These are phyloP conservation scores for Meandrusa payeni DNA, from an alignment of 2,888 invertebrate species.

Conservation along the genomic window DNA sequence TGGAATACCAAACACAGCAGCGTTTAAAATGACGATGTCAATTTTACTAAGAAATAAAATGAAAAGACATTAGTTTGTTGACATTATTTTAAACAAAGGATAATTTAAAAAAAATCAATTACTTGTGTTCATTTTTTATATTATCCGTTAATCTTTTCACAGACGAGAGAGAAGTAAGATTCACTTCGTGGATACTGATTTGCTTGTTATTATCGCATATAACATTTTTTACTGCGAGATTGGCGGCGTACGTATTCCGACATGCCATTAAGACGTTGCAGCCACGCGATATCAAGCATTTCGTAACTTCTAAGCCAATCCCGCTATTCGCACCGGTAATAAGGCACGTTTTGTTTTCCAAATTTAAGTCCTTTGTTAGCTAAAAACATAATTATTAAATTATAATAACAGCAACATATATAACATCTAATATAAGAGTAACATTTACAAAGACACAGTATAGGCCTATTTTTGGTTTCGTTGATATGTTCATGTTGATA, in stretches of 20 bases:
- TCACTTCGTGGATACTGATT: conserved; percentile 51
- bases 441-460: too few relatives aligned
- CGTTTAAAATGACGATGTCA: conserved; percentile 89
- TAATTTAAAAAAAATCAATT: too few relatives aligned
- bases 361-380: conserved; percentile 89
- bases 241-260: conserved; percentile 84
- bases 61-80: too few relatives aligned
- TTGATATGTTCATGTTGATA: too few relatives aligned
- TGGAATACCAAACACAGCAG: conserved; percentile 89
- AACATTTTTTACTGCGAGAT: conserved; percentile 45
- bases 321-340: conserved; percentile 97
- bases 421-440: too few relatives aligned
- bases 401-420: too few relatives aligned
- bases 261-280: conserved; percentile 94
- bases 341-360: conserved; percentile 89
- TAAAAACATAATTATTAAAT: conserved; percentile 46
- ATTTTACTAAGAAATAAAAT: conserved; percentile 75
- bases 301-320: conserved; percentile 95
- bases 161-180: conserved; percentile 60
- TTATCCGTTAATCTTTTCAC: conserved; percentile 55
- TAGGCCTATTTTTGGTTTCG: too few relatives aligned
- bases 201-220: conserved; percentile 39
- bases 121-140: conserved; percentile 47
- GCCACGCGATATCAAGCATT: conserved; percentile 89
- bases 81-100: too few relatives aligned